Conservation (phyloP, 2,113 vertebrate genomes). For the Paraplagusia blochii region DNA sequence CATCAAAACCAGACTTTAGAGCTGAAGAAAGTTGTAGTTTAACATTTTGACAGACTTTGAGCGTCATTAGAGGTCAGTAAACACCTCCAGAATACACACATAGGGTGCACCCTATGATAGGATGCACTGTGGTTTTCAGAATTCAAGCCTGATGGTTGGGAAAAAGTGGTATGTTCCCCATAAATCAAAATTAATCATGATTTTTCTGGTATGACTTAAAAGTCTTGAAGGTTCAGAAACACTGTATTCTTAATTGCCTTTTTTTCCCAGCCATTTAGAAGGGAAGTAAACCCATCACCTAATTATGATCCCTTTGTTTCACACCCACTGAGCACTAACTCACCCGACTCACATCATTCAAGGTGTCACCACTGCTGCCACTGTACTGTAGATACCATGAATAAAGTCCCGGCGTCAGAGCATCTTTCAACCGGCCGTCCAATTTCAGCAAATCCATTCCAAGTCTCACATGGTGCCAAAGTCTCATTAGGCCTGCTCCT, state of each 20-base stretch:
- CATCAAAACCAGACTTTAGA: too few relatives aligned
- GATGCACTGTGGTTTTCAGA: too few relatives aligned
- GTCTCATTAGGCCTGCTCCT: slow-evolving; percentile 54
- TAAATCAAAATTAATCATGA: too few relatives aligned
- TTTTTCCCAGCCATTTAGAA: slow-evolving; percentile 27
- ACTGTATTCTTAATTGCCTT: neutral
- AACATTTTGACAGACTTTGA: too few relatives aligned
- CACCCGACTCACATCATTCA: slow-evolving; percentile 8
- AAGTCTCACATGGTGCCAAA: slow-evolving; percentile 52
- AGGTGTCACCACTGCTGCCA: neutral
- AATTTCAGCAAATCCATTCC: slow-evolving; percentile 64
- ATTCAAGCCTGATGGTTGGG: too few relatives aligned
- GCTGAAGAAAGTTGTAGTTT: too few relatives aligned
- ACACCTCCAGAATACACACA: too few relatives aligned
- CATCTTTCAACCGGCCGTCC: slow-evolving; percentile 34
- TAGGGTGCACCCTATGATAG: too few relatives aligned
- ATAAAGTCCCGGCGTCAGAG: slow-evolving; percentile 13
- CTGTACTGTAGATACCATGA: slow-evolving; percentile 22
- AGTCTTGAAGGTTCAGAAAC: too few relatives aligned
- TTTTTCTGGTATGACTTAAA: too few relatives aligned
- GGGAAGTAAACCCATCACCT: slow-evolving; percentile 5
- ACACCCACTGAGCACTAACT: neutral
- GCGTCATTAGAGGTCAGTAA: too few relatives aligned
- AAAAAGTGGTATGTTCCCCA: too few relatives aligned
- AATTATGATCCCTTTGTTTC: neutral